These are phyloP conservation scores for Melanaphis sacchari DNA, from an alignment of 1,140 invertebrate species.

Conservation along the genomic window DNA sequence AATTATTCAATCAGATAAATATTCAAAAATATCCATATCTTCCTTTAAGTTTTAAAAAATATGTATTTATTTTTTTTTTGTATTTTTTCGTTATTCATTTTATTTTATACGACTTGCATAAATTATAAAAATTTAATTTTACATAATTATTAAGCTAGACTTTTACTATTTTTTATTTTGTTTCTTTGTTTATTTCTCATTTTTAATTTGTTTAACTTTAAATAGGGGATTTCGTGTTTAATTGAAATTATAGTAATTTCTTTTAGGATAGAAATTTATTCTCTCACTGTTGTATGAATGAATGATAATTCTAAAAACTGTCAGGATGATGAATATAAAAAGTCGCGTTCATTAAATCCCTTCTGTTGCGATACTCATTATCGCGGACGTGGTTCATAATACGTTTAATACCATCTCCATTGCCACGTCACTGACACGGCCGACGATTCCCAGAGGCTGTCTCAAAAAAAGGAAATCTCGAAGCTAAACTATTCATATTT, in stretches of 20 bases:
- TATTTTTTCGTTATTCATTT: no score
- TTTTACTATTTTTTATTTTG: background rate
- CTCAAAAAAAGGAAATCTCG: constrained; percentile 23
- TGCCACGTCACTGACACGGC: background rate
- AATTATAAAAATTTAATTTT: background rate
- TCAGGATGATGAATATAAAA: constrained; percentile 48
- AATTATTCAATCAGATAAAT: background rate
- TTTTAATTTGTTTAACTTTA: background rate
- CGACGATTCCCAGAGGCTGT: background rate
- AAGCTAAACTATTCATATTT: constrained; percentile 17
- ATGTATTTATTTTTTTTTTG: background rate
- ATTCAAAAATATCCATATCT: background rate
- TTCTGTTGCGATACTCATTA: constrained; percentile 49
- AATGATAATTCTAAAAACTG: background rate
- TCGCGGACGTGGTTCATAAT: constrained; percentile 43
- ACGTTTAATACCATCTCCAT: background rate
- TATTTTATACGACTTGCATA: background rate
- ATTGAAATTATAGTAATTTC: constrained; percentile 27
- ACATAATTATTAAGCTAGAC: background rate
- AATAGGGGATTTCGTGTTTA: background rate
- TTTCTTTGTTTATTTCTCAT: background rate
- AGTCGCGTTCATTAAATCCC: constrained; percentile 39
- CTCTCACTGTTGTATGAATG: background rate
- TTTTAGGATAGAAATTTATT: constrained; percentile 13
- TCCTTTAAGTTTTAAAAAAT: background rate